Evolutionary conservation across 2,888 invertebrate species (phyloP), one percentile per base, ranked within the genome.

Genomic region (Ormyrus labotus): DNA sequence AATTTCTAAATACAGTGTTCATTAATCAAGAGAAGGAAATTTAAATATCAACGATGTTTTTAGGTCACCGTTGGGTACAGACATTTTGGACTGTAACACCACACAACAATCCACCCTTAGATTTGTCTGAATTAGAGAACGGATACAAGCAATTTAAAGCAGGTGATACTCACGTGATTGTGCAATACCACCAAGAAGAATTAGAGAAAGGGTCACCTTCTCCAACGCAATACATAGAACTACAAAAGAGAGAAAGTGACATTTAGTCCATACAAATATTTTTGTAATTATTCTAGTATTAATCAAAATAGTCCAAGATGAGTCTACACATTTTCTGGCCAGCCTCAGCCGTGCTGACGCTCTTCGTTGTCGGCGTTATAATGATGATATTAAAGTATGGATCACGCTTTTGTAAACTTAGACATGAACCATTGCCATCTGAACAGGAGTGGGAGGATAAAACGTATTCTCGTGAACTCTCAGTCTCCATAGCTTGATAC

Each of bases 21-120:
- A 19, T 1, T 34, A 4, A 34, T 34, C 34, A 34, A 34, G 34
- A 34, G 34, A 34, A 34, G 34, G 4, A 34, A 4, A 34, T 4
- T 34, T 34, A 34, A 34, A 34, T 4, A 34, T 34, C 4, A 34
- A 34, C 4, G 34, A 2, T 4, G 34, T 76, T 80, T 88, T 89
- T 88, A 95, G 96, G 96, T 69, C 97, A 96, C 89, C 95, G 96
- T 87, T 96, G 96, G 96, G 91, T 97, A 81, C 94, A 96, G 19
- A 95, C 96, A 2, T 92, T 97, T 89, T 97, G 96, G 96, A 95
- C 96, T 2, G 93, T 95, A 57, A 95, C 96, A 6, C 96, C 97
- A 0, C 95, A 96, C 89, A 94, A 95, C 84, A 96, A 96, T 88
- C 95, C 96, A 4, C 94, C 97, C 0, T 90, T 96, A 5, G 96